A percentile compares a stretch with the other conserved stretches of the same genome.
Conservation (phyloP, 2,113 vertebrate genomes). For the Theropithecus gelada region DNA sequence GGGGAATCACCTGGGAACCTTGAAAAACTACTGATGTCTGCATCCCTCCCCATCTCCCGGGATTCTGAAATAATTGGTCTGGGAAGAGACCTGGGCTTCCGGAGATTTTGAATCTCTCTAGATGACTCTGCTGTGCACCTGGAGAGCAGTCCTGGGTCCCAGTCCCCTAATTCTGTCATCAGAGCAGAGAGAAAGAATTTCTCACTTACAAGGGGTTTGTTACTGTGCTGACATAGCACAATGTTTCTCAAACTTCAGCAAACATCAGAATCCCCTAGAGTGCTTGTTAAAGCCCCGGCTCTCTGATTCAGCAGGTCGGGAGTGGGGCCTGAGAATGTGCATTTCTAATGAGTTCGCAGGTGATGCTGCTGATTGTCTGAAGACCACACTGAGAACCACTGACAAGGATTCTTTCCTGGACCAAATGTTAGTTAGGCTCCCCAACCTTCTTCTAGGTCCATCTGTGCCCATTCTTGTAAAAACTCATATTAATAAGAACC, state of each 20-base stretch:
- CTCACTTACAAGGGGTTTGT: not conserved
- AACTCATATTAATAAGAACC: not conserved
- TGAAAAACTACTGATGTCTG: not conserved
- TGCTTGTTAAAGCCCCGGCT: not conserved
- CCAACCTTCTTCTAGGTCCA: not conserved
- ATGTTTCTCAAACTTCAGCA: not conserved
- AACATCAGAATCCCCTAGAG: not conserved
- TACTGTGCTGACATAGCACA: not conserved
- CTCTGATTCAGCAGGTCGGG: not conserved
- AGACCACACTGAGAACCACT: not conserved
- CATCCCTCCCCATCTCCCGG: not conserved
- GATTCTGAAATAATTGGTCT: not conserved
- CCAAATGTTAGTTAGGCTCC: not conserved
- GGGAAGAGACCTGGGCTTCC: not conserved
- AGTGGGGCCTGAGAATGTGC: not conserved
- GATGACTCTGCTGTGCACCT: not conserved
- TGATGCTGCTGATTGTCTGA: not conserved
- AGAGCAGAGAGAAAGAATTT: not conserved
- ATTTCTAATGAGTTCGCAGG: conserved; percentile 1
- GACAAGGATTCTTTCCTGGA: not conserved
- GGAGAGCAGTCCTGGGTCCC: not conserved
- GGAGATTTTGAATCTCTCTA: not conserved
- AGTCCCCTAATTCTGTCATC: not conserved
- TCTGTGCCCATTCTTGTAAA: not conserved
- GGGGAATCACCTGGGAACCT: not conserved